Conservation (phyloP, 2,888 invertebrate genomes). For the Hesperia comma region DNA sequence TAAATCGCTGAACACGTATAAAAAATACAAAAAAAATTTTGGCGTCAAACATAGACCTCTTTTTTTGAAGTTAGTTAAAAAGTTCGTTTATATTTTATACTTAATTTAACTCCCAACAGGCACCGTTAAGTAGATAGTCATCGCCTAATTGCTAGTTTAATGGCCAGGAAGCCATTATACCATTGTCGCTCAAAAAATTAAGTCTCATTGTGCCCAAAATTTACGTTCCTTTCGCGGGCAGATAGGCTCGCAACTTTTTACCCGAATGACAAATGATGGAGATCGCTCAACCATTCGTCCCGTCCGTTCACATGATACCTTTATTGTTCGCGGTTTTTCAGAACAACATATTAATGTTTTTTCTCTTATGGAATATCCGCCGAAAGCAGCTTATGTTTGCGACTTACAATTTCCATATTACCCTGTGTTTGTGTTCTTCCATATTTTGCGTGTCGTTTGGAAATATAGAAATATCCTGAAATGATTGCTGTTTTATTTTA, state of each 20-base stretch:
- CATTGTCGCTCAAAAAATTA: conserved; percentile 23
- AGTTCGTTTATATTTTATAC: background rate
- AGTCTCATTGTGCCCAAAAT: conserved; percentile 19
- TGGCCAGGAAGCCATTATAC: conserved; percentile 29
- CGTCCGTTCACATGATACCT: conserved; percentile 30
- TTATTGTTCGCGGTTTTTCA: conserved; percentile 34
- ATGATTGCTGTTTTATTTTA: too few relatives aligned
- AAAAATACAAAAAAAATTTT: too few relatives aligned
- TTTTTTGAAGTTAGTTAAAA: background rate
- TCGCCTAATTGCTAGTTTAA: conserved; percentile 22
- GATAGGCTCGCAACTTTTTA: conserved; percentile 50
- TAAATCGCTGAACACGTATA: too few relatives aligned
- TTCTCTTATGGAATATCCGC: conserved; percentile 11
- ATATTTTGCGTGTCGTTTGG: background rate
- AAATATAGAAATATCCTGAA: background rate
- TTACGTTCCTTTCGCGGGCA: conserved; percentile 37
- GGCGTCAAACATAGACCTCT: too few relatives aligned
- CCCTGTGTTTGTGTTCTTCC: background rate
- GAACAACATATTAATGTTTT: conserved; percentile 20
- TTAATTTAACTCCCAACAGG: conserved; percentile 2
- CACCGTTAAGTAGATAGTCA: conserved; percentile 25
- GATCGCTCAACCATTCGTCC: conserved; percentile 63
- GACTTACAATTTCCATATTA: background rate
- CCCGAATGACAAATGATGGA: conserved; percentile 64
- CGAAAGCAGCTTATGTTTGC: background rate